Percentiles rank a stretch among this genome's conserved stretches.
These are phyloP conservation scores for Gymnothorax javanicus DNA, from an alignment of 2,797 vertebrate species.

Conservation along the genomic window DNA sequence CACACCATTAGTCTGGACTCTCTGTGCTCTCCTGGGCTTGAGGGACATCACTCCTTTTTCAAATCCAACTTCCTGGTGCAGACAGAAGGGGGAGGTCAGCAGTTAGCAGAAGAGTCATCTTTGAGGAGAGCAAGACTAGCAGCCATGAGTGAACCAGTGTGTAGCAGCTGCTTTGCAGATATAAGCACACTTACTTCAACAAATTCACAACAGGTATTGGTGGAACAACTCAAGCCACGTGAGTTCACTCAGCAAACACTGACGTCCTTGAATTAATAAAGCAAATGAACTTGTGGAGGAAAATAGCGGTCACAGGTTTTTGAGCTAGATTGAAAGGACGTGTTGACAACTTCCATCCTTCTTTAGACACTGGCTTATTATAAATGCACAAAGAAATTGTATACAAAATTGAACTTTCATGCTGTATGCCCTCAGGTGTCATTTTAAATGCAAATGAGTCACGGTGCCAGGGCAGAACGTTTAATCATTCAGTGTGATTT, in stretches of 20 bases:
- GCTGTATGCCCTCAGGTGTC: background rate
- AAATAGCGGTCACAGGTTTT: background rate
- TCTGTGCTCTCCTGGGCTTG: slow-evolving; percentile 12
- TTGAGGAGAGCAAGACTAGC: slow-evolving; percentile 7
- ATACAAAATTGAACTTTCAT: background rate
- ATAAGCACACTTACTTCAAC: background rate
- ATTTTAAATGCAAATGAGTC: slow-evolving; percentile 18
- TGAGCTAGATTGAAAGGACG: background rate
- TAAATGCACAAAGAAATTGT: background rate
- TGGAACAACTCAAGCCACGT: background rate
- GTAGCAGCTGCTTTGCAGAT: background rate
- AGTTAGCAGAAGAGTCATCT: slow-evolving; percentile 52
- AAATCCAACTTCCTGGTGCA: slow-evolving; percentile 37
- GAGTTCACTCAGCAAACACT: background rate
- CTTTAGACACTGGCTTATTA: background rate
- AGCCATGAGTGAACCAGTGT: background rate
- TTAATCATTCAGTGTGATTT: slow-evolving; percentile 5
- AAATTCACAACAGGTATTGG: background rate
- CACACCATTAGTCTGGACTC: background rate
- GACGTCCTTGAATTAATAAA: background rate
- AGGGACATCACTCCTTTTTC: slow-evolving; percentile 5
- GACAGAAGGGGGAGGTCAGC: background rate
- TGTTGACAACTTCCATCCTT: background rate
- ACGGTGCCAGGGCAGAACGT: background rate
- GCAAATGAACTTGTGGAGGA: background rate